Evolutionary conservation across 1,140 invertebrate species (phyloP).

Genomic region (Ips typographus): DNA sequence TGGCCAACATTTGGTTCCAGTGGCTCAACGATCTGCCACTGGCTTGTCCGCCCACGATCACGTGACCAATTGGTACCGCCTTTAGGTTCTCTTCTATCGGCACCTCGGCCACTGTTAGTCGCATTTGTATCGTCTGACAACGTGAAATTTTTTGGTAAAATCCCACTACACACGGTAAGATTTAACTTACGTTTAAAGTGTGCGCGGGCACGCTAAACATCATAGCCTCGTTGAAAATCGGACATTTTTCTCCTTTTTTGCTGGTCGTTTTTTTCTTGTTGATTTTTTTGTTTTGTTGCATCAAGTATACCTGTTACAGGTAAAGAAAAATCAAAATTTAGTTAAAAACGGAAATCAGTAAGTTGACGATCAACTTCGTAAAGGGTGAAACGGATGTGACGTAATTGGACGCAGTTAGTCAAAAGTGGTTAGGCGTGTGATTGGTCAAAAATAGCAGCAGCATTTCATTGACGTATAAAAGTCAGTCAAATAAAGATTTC

Average conservation of each 20-base stretch:
- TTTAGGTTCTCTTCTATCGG: constrained; percentile 49
- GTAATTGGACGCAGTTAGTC: not conserved
- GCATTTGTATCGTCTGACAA: constrained; percentile 68
- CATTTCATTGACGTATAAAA: not conserved
- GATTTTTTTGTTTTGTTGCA: constrained; percentile 75
- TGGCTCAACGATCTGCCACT: constrained; percentile 72
- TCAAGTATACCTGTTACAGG: constrained; percentile 66
- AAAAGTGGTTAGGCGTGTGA: no score
- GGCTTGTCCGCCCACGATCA: constrained; percentile 68
- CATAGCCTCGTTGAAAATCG: constrained; percentile 79
- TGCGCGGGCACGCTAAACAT: constrained; percentile 74
- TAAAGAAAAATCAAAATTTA: not conserved
- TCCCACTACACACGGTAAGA: not conserved
- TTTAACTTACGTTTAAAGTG: constrained; percentile 58
- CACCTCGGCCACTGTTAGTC: constrained; percentile 62
- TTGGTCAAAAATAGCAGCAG: no score
- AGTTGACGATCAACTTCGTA: no score
- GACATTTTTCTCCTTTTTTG: constrained; percentile 68
- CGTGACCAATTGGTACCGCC: constrained; percentile 67
- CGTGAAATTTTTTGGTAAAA: constrained; percentile 30
- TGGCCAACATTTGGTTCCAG: constrained; percentile 83
- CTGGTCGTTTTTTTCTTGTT: constrained; percentile 75
- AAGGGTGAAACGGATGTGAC: not conserved
- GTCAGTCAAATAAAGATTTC: not conserved
- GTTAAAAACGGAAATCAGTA: constrained; percentile 1